phyloP scores from a whole-genome alignment of 2,113 vertebrate species.

The Mesocricetus auratus region DNA sequence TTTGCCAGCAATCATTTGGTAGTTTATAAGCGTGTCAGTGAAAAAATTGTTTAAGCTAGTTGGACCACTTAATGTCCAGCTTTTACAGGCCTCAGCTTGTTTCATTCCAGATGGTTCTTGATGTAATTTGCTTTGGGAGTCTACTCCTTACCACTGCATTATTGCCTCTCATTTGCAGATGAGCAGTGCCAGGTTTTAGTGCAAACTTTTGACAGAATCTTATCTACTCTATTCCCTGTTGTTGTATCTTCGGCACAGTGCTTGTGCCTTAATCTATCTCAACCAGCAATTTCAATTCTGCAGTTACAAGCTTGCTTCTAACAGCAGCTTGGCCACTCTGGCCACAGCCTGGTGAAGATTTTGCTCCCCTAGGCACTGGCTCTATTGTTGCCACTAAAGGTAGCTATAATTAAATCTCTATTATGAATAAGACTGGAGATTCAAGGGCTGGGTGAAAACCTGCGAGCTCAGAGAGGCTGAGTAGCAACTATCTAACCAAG shows the following conservation, averaged over 20 bases:
- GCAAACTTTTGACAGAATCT: neutral
- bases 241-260: neutral
- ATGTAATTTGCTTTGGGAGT: neutral
- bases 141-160: neutral
- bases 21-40: neutral
- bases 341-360: neutral
- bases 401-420: neutral
- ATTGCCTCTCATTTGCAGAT: neutral
- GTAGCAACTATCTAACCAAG: no score
- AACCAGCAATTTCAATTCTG: neutral
- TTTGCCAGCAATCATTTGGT: neutral
- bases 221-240: neutral
- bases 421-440: neutral
- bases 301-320: neutral
- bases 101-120: neutral
- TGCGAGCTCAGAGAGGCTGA: neutral
- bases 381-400: neutral
- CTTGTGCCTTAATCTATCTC: neutral
- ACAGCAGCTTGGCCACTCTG: neutral
- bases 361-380: neutral
- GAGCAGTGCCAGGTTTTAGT: neutral
- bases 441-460: neutral
- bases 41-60: neutral
- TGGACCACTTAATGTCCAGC: neutral
- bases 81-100: neutral